A percentile compares a stretch with the other conserved stretches of the same genome.
Evolutionary conservation across 2,113 vertebrate species (phyloP).

Genomic region (Rousettus leschenaultii): DNA sequence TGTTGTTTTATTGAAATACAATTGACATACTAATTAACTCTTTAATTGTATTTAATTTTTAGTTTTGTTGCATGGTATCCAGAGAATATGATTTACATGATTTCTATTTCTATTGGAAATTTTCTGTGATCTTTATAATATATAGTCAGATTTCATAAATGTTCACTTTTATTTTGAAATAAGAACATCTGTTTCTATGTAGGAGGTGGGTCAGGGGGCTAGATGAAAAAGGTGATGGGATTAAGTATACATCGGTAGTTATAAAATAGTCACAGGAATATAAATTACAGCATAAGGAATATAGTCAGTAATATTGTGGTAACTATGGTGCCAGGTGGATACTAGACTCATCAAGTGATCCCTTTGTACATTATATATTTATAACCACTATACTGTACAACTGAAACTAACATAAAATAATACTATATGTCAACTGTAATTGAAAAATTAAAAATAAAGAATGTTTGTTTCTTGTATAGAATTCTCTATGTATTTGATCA

Average conservation of each 20-base stretch:
- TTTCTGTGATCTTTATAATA: neutral
- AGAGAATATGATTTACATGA: neutral
- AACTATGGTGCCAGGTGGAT: too few relatives aligned
- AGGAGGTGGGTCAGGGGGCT: neutral
- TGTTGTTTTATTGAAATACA: neutral
- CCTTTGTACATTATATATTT: too few relatives aligned
- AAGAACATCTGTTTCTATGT: neutral
- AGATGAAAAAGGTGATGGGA: too few relatives aligned
- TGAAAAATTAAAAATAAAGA: too few relatives aligned
- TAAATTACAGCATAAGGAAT: too few relatives aligned
- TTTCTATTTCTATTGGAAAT: neutral
- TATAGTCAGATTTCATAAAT: neutral
- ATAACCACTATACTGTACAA: too few relatives aligned
- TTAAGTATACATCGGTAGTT: too few relatives aligned
- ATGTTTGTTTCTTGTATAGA: neutral
- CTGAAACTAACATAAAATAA: too few relatives aligned
- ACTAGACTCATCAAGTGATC: too few relatives aligned
- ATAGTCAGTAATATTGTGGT: too few relatives aligned
- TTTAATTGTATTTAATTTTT: neutral
- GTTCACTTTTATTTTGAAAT: neutral
- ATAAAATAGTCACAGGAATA: too few relatives aligned
- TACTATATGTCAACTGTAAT: too few relatives aligned
- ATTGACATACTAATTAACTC: neutral
- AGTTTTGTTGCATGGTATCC: neutral
- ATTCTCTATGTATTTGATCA: neutral